Evolutionary conservation across 2,113 vertebrate genomes (phyloP).

Genomic region (Caranx ignobilis): DNA sequence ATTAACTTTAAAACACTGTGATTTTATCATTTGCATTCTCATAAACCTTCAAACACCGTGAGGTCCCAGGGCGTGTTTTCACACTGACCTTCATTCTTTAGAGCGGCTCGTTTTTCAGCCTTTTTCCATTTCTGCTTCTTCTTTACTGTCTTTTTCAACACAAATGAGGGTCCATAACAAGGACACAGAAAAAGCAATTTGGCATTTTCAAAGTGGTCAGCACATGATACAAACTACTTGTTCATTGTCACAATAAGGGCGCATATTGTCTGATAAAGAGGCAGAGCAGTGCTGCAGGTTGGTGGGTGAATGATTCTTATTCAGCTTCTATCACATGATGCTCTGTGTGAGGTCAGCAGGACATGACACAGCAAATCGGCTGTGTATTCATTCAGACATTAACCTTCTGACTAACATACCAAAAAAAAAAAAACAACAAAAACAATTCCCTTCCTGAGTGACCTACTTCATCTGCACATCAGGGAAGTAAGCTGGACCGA

Average conservation of each 20-base stretch:
- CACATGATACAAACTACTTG: not conserved
- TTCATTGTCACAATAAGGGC: conserved; percentile 2
- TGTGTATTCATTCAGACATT: not conserved
- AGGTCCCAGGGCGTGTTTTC: conserved; percentile 18
- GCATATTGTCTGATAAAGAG: not conserved
- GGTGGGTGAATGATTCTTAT: not conserved
- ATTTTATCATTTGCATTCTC: conserved; percentile 44
- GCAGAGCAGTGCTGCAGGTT: conserved; percentile 5
- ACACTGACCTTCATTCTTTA: conserved; percentile 47
- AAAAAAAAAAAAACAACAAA: not conserved
- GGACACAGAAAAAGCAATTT: not conserved
- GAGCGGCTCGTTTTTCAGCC: not conserved
- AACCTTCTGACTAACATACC: not conserved
- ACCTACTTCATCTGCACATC: not conserved
- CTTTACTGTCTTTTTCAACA: not conserved
- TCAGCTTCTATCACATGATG: not conserved
- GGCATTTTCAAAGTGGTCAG: conserved; percentile 1
- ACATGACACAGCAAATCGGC: not conserved
- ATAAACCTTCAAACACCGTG: conserved; percentile 17
- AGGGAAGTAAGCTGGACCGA: not conserved
- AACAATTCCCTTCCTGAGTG: not conserved
- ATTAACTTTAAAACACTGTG: conserved; percentile 48
- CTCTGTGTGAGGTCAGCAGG: not conserved
- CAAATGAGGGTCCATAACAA: not conserved
- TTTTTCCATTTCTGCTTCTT: not conserved